These are phyloP conservation scores for Drosophila nasuta DNA, from an alignment of 1,140 invertebrate species.

Conservation along the genomic window DNA sequence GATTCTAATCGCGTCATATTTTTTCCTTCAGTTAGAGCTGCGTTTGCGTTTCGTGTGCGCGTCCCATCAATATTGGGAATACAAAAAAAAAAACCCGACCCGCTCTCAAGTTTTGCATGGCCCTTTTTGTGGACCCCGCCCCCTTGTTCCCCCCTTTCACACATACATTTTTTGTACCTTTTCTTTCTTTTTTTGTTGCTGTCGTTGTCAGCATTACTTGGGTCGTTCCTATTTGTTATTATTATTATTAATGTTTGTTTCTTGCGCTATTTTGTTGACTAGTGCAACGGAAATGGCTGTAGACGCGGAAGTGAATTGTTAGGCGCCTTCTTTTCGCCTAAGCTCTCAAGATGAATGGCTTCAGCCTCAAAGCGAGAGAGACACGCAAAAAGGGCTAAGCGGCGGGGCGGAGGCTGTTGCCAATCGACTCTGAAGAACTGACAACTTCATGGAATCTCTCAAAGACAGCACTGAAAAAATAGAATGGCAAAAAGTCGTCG, in stretches of 20 bases:
- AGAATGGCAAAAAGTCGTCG: conserved; percentile 13
- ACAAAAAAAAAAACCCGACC: background rate
- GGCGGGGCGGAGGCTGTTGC: background rate
- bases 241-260: conserved; percentile 47
- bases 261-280: conserved; percentile 54
- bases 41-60: conserved; percentile 72
- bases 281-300: conserved; percentile 78
- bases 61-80: conserved; percentile 75
- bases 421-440: conserved; percentile 5
- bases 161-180: conserved; percentile 55
- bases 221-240: conserved; percentile 34
- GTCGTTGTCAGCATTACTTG: conserved; percentile 29
- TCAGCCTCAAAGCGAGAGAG: background rate
- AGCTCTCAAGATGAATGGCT: conserved; percentile 41
- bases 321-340: conserved; percentile 60
- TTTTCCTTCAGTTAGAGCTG: conserved; percentile 45
- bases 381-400: background rate
- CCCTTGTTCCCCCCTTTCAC: background rate
- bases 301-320: conserved; percentile 81
- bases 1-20: conserved; percentile 84
- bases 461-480: background rate
- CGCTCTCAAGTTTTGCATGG: conserved; percentile 52
- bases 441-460: conserved; percentile 29
- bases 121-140: conserved; percentile 24
- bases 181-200: conserved; percentile 16